Base-by-base conservation (phyloP, 2,888 invertebrate species). In the Halocaridina rubra region DNA sequence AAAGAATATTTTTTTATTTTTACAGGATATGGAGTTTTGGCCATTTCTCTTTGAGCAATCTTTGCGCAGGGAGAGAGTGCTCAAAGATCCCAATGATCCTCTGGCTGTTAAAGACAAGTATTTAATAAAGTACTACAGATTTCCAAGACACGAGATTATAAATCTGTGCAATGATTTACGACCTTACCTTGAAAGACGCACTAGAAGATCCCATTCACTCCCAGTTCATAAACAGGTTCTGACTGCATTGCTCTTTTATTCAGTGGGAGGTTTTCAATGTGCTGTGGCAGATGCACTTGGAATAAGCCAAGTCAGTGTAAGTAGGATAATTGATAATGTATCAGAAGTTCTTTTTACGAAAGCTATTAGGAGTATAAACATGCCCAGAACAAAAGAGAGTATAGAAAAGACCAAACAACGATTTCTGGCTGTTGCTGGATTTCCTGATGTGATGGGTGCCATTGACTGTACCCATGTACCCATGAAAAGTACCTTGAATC, bases 391-490 rank as follows among this genome's bases (percentile, higher is more conserved):
- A 33, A 32, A 29, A 2, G 1, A 8, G 8, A 16, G 67, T 7
- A 33, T 74, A 7, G 46, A 75, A 10, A 33, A 16, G n/a, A 75
- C 75, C 16, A 46, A 8, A 13, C 7, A 16, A 46, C 2, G 33
- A 22, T 29, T 88, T 64, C 30, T 22, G 32, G 22, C 29, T 13
- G 53, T 89, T 1, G 69, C 81, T 8, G 22, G 74, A 1, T 89
- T 89, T 80, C 89, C 89, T 0, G 85, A 88, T n/a, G 81, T 89
- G 5, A 80, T 89, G 24, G 89, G 89, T 27, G 76, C 82, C 19
- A 77, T 89, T 4, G 89, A 89, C 64, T 89, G 89, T 0, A 89
- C 88, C 13, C 89, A 89, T 8, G 59, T 88, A 22, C 75, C 86
- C 4, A 89, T 89, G 2, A 88, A 81, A 46, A 57, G 88, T 5